Evolutionary conservation across 2,888 invertebrate genomes (phyloP).

Genomic region (Spisula subtruncata): DNA sequence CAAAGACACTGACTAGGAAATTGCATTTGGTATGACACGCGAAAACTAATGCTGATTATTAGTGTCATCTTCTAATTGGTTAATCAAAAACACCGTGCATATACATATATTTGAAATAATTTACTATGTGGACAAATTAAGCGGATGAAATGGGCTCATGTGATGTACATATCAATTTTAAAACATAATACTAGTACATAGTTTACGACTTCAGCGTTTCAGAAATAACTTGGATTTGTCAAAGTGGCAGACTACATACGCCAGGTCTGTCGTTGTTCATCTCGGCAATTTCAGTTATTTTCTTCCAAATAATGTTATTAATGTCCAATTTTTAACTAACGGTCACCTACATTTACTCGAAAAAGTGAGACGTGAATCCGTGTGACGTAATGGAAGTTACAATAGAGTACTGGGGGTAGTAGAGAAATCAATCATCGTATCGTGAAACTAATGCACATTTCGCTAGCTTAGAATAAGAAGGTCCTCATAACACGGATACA

Average conservation of each 20-base stretch:
- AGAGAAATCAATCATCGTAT: no score
- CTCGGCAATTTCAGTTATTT: not conserved
- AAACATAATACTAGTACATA: no score
- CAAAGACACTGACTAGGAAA: conserved; percentile 23
- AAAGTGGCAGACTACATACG: not conserved
- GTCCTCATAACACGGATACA: no score
- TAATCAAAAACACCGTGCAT: conserved; percentile 57
- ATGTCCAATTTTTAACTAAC: not conserved
- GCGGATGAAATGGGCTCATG: not conserved
- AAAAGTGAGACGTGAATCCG: no score
- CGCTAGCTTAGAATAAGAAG: no score
- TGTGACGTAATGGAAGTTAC: no score
- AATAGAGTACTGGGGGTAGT: no score
- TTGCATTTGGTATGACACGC: conserved; percentile 52
- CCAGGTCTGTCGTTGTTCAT: not conserved
- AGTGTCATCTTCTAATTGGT: conserved; percentile 60
- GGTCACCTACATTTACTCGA: no score
- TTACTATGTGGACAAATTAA: conserved; percentile 9
- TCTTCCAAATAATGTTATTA: not conserved
- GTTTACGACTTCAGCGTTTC: not conserved
- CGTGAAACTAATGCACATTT: no score
- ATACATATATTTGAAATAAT: conserved; percentile 36
- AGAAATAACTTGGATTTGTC: not conserved
- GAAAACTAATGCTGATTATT: conserved; percentile 60
- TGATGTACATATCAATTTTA: conserved; percentile 10